Conservation (phyloP, 2,888 invertebrate species). For the Pseudoips prasinana region DNA sequence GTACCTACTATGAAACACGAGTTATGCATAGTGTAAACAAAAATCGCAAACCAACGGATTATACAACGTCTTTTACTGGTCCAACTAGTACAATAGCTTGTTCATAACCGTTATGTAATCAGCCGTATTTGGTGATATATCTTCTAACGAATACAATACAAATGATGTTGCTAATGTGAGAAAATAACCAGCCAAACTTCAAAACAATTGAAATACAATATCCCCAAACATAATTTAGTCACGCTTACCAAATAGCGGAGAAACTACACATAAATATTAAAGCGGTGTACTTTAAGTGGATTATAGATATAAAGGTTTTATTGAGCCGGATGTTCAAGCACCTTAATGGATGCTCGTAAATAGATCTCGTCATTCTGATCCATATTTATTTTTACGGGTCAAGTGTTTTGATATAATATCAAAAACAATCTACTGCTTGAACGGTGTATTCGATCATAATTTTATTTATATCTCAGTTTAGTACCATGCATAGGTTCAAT, state of each 20-base stretch:
- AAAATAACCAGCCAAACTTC: too few relatives aligned
- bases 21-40: constrained; percentile 6
- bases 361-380: constrained; percentile 33
- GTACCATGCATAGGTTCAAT: constrained; percentile 7
- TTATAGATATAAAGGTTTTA: constrained; percentile 22
- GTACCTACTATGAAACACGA: background rate
- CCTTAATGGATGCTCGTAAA: constrained; percentile 36
- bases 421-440: constrained; percentile 10
- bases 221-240: too few relatives aligned
- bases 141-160: too few relatives aligned
- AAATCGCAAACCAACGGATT: constrained; percentile 17
- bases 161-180: too few relatives aligned
- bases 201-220: too few relatives aligned
- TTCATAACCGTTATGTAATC: constrained; percentile 13
- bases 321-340: constrained; percentile 24
- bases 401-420: constrained; percentile 35
- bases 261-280: constrained; percentile 9
- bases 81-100: constrained; percentile 14
- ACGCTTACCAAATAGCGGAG: too few relatives aligned
- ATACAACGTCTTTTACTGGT: constrained; percentile 15
- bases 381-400: constrained; percentile 36
- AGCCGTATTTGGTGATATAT: background rate
- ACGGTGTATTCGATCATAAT: background rate
- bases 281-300: constrained; percentile 37
- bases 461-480: constrained; percentile 2